Evolutionary conservation across 1,140 invertebrate genomes (phyloP).

Genomic region (Drosophila lacertosa): DNA sequence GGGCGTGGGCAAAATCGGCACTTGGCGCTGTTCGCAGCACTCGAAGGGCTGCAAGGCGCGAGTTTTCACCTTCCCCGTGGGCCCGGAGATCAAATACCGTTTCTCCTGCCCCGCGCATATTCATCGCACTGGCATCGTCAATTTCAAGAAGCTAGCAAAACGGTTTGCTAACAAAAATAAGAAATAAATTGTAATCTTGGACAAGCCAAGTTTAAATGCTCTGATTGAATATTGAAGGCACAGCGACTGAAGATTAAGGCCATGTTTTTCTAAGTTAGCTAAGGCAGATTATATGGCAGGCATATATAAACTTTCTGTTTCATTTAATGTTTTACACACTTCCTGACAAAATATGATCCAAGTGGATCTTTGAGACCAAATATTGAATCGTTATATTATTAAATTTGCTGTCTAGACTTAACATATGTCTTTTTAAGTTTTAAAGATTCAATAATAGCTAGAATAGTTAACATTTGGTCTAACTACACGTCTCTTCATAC

Average conservation of each 20-base stretch:
- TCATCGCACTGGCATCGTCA: constrained; percentile 39
- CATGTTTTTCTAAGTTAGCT: too few relatives aligned
- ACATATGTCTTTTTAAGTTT: constrained; percentile 27
- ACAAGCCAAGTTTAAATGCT: too few relatives aligned
- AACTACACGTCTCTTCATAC: not conserved
- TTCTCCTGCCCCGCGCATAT: constrained; percentile 46
- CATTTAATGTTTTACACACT: too few relatives aligned
- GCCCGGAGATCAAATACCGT: constrained; percentile 53
- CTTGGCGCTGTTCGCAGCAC: constrained; percentile 60
- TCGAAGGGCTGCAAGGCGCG: constrained; percentile 57
- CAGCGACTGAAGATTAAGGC: too few relatives aligned
- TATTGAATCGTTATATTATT: not conserved
- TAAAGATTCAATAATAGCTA: not conserved
- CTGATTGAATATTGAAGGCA: too few relatives aligned
- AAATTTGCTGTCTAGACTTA: constrained; percentile 5
- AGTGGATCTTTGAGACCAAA: too few relatives aligned
- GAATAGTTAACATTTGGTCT: constrained; percentile 1
- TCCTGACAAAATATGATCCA: too few relatives aligned
- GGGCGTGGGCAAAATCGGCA: constrained; percentile 28
- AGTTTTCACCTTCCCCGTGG: constrained; percentile 46
- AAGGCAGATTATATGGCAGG: too few relatives aligned
- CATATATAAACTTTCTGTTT: too few relatives aligned
- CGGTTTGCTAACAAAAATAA: not conserved
- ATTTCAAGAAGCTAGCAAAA: constrained; percentile 4
- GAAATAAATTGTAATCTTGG: not conserved